Conservation (phyloP, 2,797 vertebrate species). For the Xiphophorus birchmanni region DNA sequence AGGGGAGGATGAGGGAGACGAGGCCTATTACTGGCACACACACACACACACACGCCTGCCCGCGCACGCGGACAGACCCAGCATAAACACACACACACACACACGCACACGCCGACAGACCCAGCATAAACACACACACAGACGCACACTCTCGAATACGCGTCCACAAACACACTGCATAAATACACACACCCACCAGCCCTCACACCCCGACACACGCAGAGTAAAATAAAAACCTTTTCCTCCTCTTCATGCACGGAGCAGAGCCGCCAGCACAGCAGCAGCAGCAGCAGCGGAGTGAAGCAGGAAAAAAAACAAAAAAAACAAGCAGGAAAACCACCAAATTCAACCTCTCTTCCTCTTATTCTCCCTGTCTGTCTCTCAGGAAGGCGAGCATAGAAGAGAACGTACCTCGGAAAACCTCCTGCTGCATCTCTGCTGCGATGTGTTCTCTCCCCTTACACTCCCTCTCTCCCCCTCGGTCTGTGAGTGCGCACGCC, state of each 20-base stretch:
- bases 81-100: slow-evolving; percentile 20
- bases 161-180: slow-evolving; percentile 54
- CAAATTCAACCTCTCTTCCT: slow-evolving; percentile 76
- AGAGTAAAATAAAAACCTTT: slow-evolving; percentile 75
- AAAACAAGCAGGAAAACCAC: slow-evolving; percentile 79
- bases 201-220: slow-evolving; percentile 68
- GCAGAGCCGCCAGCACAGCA: slow-evolving; percentile 55
- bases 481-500: slow-evolving; percentile 78
- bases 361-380: slow-evolving; percentile 78
- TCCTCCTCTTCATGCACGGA: slow-evolving; percentile 76
- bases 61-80: slow-evolving; percentile 18
- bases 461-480: slow-evolving; percentile 77
- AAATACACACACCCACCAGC: slow-evolving; percentile 63
- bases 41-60: slow-evolving; percentile 26
- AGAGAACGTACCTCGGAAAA: slow-evolving; percentile 87
- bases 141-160: slow-evolving; percentile 45
- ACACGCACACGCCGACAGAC: slow-evolving; percentile 52
- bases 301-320: slow-evolving; percentile 39
- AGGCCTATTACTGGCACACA: slow-evolving; percentile 79
- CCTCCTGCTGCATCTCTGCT: slow-evolving; percentile 88
- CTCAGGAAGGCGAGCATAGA: slow-evolving; percentile 84
- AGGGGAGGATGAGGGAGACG: slow-evolving; percentile 82
- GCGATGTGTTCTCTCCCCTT: slow-evolving; percentile 86
- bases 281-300: slow-evolving; percentile 41
- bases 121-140: slow-evolving; percentile 10